These are phyloP conservation scores for Nephila pilipes DNA, from an alignment of 1,140 invertebrate species.

Conservation along the genomic window DNA sequence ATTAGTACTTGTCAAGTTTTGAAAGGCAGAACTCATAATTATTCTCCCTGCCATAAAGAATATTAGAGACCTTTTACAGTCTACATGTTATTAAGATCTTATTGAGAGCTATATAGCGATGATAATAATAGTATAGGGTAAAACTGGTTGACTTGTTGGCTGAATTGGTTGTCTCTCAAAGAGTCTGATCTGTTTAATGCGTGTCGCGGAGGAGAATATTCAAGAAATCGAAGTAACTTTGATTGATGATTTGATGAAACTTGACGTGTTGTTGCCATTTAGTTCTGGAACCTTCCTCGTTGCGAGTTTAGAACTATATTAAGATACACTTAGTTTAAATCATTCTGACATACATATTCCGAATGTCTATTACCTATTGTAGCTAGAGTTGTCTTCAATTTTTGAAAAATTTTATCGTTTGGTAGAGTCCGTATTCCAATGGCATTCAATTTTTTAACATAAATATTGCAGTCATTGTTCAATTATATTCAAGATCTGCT, in stretches of 20 bases:
- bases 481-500: no score
- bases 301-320: background rate
- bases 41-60: background rate
- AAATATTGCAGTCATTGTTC: no score
- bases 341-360: no score
- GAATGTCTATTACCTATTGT: no score
- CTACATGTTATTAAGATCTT: background rate
- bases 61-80: background rate
- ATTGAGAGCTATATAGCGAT: background rate
- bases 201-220: background rate
- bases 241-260: background rate
- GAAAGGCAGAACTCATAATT: background rate
- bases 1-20: constrained; percentile 2
- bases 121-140: background rate
- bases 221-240: background rate
- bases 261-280: background rate
- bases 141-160: background rate
- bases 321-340: no score
- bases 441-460: no score
- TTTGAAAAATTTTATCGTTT: no score
- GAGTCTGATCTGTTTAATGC: background rate
- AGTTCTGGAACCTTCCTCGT: background rate
- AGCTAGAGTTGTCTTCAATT: no score
- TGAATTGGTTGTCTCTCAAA: background rate
- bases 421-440: no score